Evolutionary conservation across 1,140 invertebrate genomes (phyloP).

Genomic region (Apolygus lucorum): DNA sequence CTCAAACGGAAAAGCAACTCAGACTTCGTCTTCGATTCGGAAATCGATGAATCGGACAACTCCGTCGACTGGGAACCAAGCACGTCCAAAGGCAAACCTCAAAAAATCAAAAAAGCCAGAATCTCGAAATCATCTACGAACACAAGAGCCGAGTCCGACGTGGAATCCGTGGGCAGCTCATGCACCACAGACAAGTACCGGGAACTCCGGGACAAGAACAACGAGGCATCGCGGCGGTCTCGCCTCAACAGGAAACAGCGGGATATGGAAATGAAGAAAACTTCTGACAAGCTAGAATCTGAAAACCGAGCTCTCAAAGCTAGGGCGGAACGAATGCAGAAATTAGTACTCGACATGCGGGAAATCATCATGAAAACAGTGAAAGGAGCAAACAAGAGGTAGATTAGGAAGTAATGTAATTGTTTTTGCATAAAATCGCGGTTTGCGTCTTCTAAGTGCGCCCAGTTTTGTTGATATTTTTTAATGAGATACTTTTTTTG

Average conservation of each 20-base stretch:
- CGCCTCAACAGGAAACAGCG: constrained; percentile 60
- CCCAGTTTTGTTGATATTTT: too few species aligned
- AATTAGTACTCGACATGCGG: constrained; percentile 43
- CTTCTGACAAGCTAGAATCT: constrained; percentile 39
- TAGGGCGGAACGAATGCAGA: constrained; percentile 44
- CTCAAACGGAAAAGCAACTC: constrained; percentile 15
- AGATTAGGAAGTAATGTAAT: too few species aligned
- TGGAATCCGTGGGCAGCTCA: constrained; percentile 12
- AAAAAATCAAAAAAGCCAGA: background rate
- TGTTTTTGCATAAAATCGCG: too few species aligned
- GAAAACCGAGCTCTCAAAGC: constrained; percentile 42
- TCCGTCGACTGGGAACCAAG: constrained; percentile 19
- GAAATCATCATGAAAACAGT: constrained; percentile 37
- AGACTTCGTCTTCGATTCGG: constrained; percentile 19
- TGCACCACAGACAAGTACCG: constrained; percentile 44
- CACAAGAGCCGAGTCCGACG: constrained; percentile 1
- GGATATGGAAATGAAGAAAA: constrained; percentile 43
- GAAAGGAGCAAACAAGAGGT: background rate
- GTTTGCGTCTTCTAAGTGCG: too few species aligned
- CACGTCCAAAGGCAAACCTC: background rate
- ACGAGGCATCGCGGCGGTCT: constrained; percentile 62
- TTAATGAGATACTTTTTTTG: background rate
- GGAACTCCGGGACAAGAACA: constrained; percentile 61
- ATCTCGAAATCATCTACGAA: background rate
- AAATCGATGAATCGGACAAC: background rate